Evolutionary conservation across 2,888 invertebrate species (phyloP).

Genomic region (Timema cristinae): DNA sequence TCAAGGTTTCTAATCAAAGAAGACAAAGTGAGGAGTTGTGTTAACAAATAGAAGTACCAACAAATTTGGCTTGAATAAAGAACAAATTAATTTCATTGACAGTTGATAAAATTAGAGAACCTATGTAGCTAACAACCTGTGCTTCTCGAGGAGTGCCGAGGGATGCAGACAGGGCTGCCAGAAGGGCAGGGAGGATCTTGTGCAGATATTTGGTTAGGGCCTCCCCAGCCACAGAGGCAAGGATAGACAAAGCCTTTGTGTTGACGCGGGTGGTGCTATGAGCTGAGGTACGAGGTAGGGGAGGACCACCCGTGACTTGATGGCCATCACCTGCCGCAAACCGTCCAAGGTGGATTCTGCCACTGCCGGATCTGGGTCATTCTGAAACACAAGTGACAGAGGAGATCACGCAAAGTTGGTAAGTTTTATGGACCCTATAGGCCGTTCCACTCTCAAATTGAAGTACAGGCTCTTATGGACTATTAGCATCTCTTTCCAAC

Average conservation of each 20-base stretch:
- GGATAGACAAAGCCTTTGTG: slow-evolving; percentile 87
- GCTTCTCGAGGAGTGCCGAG: slow-evolving; percentile 61
- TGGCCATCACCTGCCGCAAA: slow-evolving; percentile 92
- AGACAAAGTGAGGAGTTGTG: too few relatives aligned
- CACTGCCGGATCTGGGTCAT: slow-evolving; percentile 70
- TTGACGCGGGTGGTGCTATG: slow-evolving; percentile 75
- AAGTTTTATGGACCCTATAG: too few relatives aligned
- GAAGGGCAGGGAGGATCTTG: slow-evolving; percentile 87
- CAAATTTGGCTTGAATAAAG: too few relatives aligned
- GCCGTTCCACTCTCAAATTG: too few relatives aligned
- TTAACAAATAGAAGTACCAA: too few relatives aligned
- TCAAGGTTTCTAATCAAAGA: too few relatives aligned
- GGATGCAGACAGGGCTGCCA: slow-evolving; percentile 68
- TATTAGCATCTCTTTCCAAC: too few relatives aligned
- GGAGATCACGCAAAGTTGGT: neutral
- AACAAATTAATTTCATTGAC: too few relatives aligned
- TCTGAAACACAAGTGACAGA: slow-evolving; percentile 44
- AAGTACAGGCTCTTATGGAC: too few relatives aligned
- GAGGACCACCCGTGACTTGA: slow-evolving; percentile 91
- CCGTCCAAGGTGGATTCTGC: slow-evolving; percentile 94
- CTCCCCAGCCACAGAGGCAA: slow-evolving; percentile 93
- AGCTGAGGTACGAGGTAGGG: slow-evolving; percentile 95
- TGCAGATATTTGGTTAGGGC: slow-evolving; percentile 85
- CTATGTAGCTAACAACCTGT: slow-evolving; percentile 36
- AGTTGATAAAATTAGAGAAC: too few relatives aligned